These are phyloP conservation scores for Tylochromis polylepis DNA, from an alignment of 2,113 vertebrate species.

Conservation along the genomic window DNA sequence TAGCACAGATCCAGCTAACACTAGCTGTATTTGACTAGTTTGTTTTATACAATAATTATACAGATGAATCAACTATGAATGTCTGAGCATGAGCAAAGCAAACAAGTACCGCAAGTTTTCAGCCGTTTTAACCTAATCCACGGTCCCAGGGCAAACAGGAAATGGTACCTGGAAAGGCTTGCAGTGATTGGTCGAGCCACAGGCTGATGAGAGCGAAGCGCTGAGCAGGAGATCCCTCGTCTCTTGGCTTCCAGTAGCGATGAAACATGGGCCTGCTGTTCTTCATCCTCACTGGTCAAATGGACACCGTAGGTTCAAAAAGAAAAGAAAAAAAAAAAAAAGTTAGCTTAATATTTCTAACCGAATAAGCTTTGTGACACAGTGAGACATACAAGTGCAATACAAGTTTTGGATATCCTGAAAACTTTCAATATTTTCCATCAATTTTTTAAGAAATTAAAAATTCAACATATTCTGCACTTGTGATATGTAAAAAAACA, in stretches of 20 bases:
- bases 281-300: constrained; percentile 58
- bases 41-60: background rate
- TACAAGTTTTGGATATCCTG: background rate
- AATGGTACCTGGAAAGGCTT: constrained; percentile 80
- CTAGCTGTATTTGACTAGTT: background rate
- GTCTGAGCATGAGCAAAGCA: background rate
- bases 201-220: constrained; percentile 90
- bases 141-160: background rate
- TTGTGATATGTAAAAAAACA: background rate
- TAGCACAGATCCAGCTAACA: background rate
- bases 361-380: background rate
- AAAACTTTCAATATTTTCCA: background rate
- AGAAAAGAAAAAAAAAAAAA: background rate
- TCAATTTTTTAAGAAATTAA: background rate
- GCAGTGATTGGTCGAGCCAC: constrained; percentile 87
- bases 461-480: background rate
- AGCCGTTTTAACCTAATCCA: background rate
- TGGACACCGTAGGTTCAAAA: background rate
- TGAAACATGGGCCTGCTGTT: constrained; percentile 65
- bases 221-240: constrained; percentile 86
- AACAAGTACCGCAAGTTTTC: background rate
- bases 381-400: background rate
- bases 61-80: background rate
- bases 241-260: constrained; percentile 84
- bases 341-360: background rate